phyloP scores from a whole-genome alignment of 2,113 vertebrate genomes.

The mouse (Mus musculus) region DNA sequence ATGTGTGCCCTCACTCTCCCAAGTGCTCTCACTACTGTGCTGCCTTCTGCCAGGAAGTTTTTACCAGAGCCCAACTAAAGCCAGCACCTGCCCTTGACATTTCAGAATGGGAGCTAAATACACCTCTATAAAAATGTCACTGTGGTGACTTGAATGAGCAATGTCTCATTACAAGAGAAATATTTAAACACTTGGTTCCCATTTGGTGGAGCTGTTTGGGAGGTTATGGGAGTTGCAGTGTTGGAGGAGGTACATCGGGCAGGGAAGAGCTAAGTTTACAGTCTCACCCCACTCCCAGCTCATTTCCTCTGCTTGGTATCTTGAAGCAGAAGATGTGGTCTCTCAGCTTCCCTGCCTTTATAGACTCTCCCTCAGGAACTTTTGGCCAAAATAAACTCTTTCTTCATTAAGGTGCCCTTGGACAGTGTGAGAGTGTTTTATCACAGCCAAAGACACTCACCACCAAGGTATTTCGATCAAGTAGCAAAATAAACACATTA shows the following conservation, averaged over 20 bases:
- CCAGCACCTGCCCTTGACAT: neutral
- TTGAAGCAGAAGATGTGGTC: neutral
- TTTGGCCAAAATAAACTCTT: neutral
- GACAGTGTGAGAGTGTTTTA: neutral
- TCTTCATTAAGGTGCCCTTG: neutral
- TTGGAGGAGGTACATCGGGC: too few species aligned
- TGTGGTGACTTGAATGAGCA: neutral
- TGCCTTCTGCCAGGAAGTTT: neutral
- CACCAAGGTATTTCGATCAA: neutral
- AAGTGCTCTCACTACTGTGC: neutral
- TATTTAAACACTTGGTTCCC: neutral
- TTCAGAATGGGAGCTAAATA: neutral
- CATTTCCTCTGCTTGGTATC: neutral
- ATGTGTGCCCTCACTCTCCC: neutral
- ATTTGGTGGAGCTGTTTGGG: neutral
- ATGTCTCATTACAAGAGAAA: neutral
- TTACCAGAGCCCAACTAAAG: neutral
- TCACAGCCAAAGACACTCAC: neutral
- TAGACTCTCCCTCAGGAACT: neutral
- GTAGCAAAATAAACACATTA: conserved; percentile 5
- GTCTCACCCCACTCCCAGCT: neutral
- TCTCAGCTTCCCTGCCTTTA: neutral
- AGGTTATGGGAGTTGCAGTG: neutral
- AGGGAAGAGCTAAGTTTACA: too few species aligned
- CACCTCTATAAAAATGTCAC: neutral